phyloP scores from a whole-genome alignment of 2,888 invertebrate species.

The Acanthosoma haemorrhoidale region DNA sequence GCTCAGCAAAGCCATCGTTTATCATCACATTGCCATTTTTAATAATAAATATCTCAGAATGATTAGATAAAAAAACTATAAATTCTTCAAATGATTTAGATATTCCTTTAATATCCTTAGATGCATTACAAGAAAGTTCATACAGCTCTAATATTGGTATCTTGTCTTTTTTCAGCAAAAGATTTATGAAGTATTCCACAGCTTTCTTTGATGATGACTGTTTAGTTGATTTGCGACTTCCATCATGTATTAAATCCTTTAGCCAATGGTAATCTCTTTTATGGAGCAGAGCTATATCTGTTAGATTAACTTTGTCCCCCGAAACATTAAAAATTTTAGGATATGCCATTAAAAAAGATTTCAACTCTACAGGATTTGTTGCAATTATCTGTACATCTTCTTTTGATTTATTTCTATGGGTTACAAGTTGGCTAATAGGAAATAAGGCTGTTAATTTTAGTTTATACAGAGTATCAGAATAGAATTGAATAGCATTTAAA shows the following conservation, averaged over 20 bases:
- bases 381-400: neutral
- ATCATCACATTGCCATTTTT: neutral
- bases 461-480: neutral
- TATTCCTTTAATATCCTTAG: neutral
- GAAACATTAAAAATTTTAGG: neutral
- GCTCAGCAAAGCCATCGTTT: too few relatives aligned
- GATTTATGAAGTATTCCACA: neutral
- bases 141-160: too few relatives aligned
- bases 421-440: neutral
- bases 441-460: neutral
- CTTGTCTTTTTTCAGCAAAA: neutral
- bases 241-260: neutral
- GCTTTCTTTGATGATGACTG: neutral
- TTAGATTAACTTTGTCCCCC: neutral
- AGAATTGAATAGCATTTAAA: constrained; percentile 6
- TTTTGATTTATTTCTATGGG: neutral
- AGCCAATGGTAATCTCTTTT: constrained; percentile 1
- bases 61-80: neutral
- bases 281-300: neutral
- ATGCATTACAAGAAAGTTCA: neutral
- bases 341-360: neutral
- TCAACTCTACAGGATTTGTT: neutral
- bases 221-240: too few relatives aligned
- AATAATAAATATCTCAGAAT: neutral
- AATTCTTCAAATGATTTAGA: neutral